Evolutionary conservation across 2,113 vertebrate species (phyloP), one percentile per base, ranked within the genome.

Genomic region (Otus sunia): DNA sequence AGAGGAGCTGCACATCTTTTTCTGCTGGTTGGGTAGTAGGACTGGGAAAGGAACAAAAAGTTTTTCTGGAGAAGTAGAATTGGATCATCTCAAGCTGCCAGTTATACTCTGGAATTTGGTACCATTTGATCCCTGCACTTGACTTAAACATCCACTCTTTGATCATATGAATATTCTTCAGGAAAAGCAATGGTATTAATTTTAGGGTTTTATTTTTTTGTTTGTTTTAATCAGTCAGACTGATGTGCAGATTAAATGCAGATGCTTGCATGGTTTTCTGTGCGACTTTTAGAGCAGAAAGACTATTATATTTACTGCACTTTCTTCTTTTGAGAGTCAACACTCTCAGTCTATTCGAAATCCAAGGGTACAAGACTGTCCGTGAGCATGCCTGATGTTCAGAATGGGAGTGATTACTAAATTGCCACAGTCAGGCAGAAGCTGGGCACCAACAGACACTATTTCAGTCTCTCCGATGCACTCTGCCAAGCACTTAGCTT

Each of bases 221-320:
- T 69, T 71, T 88, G 45, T 94, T 92, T 94, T 62, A 89, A 94
- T 96, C 87, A 80, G 76, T 95, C 85, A 96, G 71, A 68, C 72
- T 87, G 78, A 97, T 94, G 92, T 92, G 76, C 85, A 95, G 91
- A 97, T 96, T 95, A 83, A 97, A 94, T 69, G 64, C 97, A 97
- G 95, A 95, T 96, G 96, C 52, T 92, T 64, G 56, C 73, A 81
- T 83, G 69, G 75, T 73, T 97, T 94, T 95, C 89, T 95, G 84
- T 92, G 91, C 2, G 16, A 96, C 83, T 94, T 94, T 66, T 91
- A 58, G 73, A 92, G 83, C 53, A 95, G 80, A 95, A 95, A 72
- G 56, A 20, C 83, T 68, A 49, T 86, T 91, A 91, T 64, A 89
- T 92, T 94, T 95, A 85, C 83, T 72, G 80, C 26, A 85, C 60